Percentiles rank a stretch among this genome's conserved stretches.
Evolutionary conservation across 2,113 vertebrate species (phyloP).

Genomic region (Peromyscus leucopus): DNA sequence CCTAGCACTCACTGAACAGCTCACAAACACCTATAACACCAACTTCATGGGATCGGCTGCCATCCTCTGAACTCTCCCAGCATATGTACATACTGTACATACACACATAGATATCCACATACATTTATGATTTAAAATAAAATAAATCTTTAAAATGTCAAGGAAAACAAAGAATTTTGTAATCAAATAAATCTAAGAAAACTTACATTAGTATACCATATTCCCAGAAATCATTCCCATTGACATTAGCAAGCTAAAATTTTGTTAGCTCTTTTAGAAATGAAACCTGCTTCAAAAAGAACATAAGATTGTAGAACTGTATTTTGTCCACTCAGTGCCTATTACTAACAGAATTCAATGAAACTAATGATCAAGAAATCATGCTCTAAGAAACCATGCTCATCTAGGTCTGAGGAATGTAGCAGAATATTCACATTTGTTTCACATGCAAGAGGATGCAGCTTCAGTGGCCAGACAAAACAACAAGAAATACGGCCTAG

Average conservation of each 20-base stretch:
- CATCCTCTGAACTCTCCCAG: not conserved
- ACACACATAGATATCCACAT: not conserved
- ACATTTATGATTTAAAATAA: not conserved
- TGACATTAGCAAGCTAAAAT: conserved; percentile 16
- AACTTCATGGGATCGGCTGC: not conserved
- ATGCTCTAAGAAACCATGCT: conserved; percentile 39
- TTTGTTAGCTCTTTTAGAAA: not conserved
- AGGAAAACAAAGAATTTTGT: not conserved
- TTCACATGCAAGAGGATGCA: not conserved
- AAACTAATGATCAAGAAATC: conserved; percentile 39
- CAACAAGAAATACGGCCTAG: not conserved
- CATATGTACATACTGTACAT: not conserved
- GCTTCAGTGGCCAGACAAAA: not conserved
- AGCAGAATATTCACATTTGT: not conserved
- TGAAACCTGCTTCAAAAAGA: not conserved
- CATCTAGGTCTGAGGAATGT: not conserved
- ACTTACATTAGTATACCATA: not conserved
- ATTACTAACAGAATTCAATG: conserved; percentile 17
- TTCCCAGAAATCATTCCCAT: conserved; percentile 5
- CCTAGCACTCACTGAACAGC: not conserved
- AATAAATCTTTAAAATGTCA: not conserved
- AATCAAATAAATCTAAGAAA: conserved; percentile 53
- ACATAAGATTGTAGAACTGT: not conserved
- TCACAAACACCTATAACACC: not conserved
- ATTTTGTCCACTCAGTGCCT: not conserved